Evolutionary conservation across 2,113 vertebrate species (phyloP), one percentile per base, ranked within the genome.

Genomic region (Cichladusa arquata): DNA sequence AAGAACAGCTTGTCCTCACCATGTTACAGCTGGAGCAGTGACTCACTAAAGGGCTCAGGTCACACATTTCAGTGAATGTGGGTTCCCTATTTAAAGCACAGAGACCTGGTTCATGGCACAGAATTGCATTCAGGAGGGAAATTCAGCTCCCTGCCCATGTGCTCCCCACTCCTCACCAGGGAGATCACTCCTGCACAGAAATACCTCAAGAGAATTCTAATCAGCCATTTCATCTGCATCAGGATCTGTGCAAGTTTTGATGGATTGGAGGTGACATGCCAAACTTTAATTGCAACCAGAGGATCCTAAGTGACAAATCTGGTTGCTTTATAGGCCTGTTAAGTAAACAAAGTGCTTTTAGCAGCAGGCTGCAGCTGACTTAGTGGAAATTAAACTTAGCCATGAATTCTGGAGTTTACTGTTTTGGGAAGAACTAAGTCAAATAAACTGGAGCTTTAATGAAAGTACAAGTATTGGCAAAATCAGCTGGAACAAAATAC

Each of bases 121-220:
- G 50, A 51, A 51, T 28, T 28, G 28, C 26, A 17, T 51, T 9
- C 50, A 51, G 50, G 26, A 51, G 26, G 50, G 50, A 28, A 51
- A 45, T 29, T 6, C 22, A 34, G 56, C 61, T 64, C 60, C 60
- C 38, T 28, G 56, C 38, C 5, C 4, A 1, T 10, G 2, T 1
- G 0, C 33, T 54, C 22, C 57, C 65, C 0, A 0, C 33, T 36
- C 45, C 44, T 77, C 9, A 0, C 3, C 0, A 14, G 62, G 18
- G n/a, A 66, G 34, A 16, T 26, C 3, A 0, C 48, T 92, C 17
- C 65, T 67, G 73, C 80, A n/a, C 33, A 51, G 88, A 88, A 82
- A 67, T 16, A 62, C 47, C 64, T 88, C 28, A 25, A 36, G 69
- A 78, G 77, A 93, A 40, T 90, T 78, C 60, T 91, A 56, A 81